These are phyloP conservation scores for Sturnus vulgaris DNA, from an alignment of 2,113 vertebrate species.

Conservation along the genomic window DNA sequence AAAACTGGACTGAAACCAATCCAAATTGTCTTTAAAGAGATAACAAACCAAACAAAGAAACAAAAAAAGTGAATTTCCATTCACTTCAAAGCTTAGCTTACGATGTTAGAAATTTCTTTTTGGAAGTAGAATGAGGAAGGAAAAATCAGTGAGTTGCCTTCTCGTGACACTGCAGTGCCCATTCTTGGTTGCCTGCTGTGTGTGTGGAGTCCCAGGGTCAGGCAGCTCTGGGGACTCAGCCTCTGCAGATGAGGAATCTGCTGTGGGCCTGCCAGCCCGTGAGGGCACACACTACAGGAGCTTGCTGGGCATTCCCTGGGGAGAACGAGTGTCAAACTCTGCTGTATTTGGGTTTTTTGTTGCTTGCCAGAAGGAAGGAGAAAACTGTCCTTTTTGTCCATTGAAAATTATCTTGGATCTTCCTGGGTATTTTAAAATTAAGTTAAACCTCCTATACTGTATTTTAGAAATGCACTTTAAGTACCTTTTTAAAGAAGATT, in stretches of 20 bases:
- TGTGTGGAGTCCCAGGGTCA: slow-evolving; percentile 38
- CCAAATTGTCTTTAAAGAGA: background rate
- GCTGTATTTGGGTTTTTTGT: background rate
- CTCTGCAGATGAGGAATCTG: background rate
- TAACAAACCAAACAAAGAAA: background rate
- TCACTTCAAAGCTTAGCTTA: background rate
- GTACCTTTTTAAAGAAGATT: slow-evolving; percentile 18
- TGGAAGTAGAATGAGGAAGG: background rate
- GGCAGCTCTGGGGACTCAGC: slow-evolving; percentile 52
- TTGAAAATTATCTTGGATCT: background rate
- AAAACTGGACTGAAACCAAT: background rate
- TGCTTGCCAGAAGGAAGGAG: background rate
- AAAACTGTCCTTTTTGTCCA: background rate
- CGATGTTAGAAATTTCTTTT: background rate
- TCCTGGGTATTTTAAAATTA: background rate
- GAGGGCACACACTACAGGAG: background rate
- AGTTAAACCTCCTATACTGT: background rate
- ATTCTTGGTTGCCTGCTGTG: background rate
- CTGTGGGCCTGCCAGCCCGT: slow-evolving; percentile 76
- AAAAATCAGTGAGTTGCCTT: background rate
- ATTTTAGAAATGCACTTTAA: slow-evolving; percentile 55
- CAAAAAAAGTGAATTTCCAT: background rate
- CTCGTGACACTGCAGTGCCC: background rate
- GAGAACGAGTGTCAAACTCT: too few species aligned
- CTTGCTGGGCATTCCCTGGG: background rate